A percentile compares a stretch with the other conserved stretches of the same genome.
phyloP scores from a whole-genome alignment of 2,797 vertebrate genomes.

The Acrocephalus scirpaceus region DNA sequence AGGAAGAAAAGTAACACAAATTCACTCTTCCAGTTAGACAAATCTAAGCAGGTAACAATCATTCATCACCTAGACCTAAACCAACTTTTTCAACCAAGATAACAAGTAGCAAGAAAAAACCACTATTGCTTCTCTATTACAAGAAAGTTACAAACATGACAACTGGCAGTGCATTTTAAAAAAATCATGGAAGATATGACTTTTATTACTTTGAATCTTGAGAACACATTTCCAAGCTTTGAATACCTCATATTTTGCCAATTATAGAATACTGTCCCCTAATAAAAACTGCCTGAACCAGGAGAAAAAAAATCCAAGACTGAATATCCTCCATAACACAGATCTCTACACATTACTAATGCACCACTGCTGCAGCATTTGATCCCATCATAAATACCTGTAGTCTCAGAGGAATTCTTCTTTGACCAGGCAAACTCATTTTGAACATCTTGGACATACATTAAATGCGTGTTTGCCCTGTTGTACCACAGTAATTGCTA shows the following conservation, averaged over 20 bases:
- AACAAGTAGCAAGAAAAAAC: background rate
- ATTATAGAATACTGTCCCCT: background rate
- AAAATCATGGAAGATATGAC: background rate
- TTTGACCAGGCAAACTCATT: background rate
- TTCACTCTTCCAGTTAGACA: background rate
- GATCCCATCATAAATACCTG: background rate
- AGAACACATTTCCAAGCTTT: background rate
- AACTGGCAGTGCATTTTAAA: background rate
- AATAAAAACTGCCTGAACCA: background rate
- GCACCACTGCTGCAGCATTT: background rate
- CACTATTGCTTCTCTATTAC: background rate
- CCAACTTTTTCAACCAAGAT: background rate
- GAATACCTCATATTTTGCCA: background rate
- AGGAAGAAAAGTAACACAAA: background rate
- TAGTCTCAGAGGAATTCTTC: background rate
- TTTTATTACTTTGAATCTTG: background rate
- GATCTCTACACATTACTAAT: background rate
- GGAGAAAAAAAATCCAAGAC: background rate
- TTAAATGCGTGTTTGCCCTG: background rate
- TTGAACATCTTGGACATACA: background rate
- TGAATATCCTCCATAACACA: background rate
- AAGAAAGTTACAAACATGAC: background rate
- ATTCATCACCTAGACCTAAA: background rate
- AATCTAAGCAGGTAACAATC: background rate
- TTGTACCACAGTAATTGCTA: background rate